A percentile compares a stretch with the other conserved stretches of the same genome.
These are phyloP conservation scores for Lonchura striata DNA, from an alignment of 2,113 vertebrate species.

Conservation along the genomic window DNA sequence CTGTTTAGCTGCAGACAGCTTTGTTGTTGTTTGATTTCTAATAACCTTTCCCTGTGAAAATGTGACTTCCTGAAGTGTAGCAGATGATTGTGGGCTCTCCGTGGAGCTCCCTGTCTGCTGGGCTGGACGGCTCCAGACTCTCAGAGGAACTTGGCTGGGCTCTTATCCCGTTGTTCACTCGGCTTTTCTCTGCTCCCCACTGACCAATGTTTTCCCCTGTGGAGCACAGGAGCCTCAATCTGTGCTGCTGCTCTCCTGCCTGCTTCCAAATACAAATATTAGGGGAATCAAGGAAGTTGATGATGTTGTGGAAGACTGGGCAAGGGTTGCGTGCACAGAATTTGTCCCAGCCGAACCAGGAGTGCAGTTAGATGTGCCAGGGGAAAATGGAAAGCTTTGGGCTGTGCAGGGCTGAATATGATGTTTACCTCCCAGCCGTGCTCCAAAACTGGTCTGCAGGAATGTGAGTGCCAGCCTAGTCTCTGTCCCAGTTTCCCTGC, in stretches of 20 bases:
- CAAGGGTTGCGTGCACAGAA: background rate
- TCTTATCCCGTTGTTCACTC: background rate
- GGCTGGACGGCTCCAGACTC: background rate
- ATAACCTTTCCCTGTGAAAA: constrained; percentile 21
- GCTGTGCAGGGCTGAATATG: background rate
- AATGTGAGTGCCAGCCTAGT: background rate
- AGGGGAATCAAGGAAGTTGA: background rate
- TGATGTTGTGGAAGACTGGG: background rate
- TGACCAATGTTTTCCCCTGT: background rate
- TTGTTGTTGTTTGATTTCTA: constrained; percentile 39
- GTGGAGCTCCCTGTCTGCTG: background rate
- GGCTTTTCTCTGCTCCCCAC: background rate
- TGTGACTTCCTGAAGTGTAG: background rate
- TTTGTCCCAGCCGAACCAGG: accelerated
- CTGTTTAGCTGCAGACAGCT: constrained; percentile 41
- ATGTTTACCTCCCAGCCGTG: background rate
- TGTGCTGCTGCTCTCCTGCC: background rate
- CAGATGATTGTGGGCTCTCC: background rate
- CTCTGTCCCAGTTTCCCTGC: background rate
- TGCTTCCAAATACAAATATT: background rate
- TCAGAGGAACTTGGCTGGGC: background rate
- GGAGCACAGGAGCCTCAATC: background rate
- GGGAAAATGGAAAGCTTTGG: background rate
- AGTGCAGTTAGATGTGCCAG: background rate
- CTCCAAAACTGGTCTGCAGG: background rate